phyloP scores from a whole-genome alignment of 1,140 invertebrate species.

The Drosophila simulans region DNA sequence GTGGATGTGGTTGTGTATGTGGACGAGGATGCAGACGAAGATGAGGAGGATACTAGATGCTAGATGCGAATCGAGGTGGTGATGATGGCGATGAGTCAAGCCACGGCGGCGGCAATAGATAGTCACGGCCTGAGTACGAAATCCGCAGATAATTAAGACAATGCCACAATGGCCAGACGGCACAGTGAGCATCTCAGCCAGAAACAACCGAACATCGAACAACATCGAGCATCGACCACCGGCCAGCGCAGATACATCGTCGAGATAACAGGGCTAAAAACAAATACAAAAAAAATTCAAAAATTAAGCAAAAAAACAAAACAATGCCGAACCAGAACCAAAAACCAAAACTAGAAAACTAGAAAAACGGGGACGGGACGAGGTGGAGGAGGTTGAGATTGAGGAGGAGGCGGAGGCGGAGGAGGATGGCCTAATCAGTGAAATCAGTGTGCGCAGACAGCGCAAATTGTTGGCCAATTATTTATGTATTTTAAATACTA shows the following conservation, averaged over 20 bases:
- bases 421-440: constrained; percentile 42
- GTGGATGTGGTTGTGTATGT: constrained; percentile 1
- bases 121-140: constrained; percentile 64
- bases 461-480: constrained; percentile 81
- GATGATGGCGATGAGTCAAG: constrained; percentile 62
- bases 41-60: constrained; percentile 11
- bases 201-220: neutral
- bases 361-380: neutral
- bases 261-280: constrained; percentile 25
- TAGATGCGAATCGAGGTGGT: constrained; percentile 55
- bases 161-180: constrained; percentile 32
- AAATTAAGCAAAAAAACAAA: constrained; percentile 2
- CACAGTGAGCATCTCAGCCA: constrained; percentile 14
- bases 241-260: constrained; percentile 20
- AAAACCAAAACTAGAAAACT: neutral
- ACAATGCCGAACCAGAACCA: constrained; percentile 7
- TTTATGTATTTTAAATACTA: constrained; percentile 60
- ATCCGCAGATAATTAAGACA: constrained; percentile 77
- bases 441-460: constrained; percentile 79
- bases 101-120: constrained; percentile 54
- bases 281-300: neutral
- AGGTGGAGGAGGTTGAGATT: neutral
- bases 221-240: neutral
- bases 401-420: neutral
- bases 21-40: neutral